Evolutionary conservation across 2,888 invertebrate species (phyloP).

Genomic region (Tubiluchus corallicola): DNA sequence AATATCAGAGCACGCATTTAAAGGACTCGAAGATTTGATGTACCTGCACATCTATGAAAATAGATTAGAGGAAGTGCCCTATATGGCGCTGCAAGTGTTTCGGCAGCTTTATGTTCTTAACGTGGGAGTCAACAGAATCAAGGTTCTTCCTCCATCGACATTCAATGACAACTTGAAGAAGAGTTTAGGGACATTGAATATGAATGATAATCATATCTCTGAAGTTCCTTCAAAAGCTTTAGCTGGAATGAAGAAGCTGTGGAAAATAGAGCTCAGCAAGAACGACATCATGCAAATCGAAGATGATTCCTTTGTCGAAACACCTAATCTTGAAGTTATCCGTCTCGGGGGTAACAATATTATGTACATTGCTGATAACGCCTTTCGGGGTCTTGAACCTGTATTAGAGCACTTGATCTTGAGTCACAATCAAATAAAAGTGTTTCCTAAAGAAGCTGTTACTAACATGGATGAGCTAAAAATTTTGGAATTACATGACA

Average conservation of each 20-base stretch:
- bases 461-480: background rate
- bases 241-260: background rate
- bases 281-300: background rate
- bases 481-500: background rate
- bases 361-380: background rate
- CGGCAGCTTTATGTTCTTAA: constrained; percentile 3
- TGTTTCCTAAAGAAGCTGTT: background rate
- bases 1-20: background rate
- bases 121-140: background rate
- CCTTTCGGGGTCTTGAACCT: background rate
- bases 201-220: background rate
- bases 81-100: background rate
- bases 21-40: constrained; percentile 1
- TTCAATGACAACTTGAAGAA: background rate
- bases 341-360: background rate
- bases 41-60: background rate
- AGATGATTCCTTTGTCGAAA: background rate
- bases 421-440: background rate
- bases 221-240: background rate
- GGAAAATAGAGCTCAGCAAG: background rate
- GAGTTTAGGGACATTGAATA: background rate
- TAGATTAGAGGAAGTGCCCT: background rate
- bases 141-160: background rate
- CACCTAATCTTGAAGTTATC: background rate
- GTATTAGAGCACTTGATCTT: background rate